Conservation (phyloP, 2,888 invertebrate genomes). For the Helleia helle region DNA sequence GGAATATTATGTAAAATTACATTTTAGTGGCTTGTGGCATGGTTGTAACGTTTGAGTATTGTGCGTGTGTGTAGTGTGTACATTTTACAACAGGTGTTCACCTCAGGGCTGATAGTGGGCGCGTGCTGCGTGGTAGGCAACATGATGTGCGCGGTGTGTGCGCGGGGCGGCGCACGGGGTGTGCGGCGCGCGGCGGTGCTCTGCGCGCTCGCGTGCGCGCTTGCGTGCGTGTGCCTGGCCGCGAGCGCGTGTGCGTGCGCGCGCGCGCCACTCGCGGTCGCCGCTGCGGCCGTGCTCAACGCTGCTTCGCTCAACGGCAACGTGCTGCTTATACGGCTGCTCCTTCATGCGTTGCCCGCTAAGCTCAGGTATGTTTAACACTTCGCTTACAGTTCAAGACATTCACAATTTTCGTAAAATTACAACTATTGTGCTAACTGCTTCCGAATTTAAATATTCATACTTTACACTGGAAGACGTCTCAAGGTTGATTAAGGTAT, state of each 20-base stretch:
- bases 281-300: conserved; percentile 53
- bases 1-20: no score
- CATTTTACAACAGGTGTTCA: conserved; percentile 60
- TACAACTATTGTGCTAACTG: not conserved
- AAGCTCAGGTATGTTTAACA: conserved; percentile 41
- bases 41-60: no score
- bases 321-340: conserved; percentile 49
- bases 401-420: no score
- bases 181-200: conserved; percentile 50
- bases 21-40: no score
- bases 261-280: conserved; percentile 43
- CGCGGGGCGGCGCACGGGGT: conserved; percentile 47
- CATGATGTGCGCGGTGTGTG: conserved; percentile 47
- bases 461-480: no score
- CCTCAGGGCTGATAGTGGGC: conserved; percentile 57
- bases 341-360: conserved; percentile 54
- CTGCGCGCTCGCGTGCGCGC: conserved; percentile 49
- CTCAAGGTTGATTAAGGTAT: no score
- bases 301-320: conserved; percentile 63
- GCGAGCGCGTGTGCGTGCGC: conserved; percentile 52
- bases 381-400: no score
- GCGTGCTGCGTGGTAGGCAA: conserved; percentile 58
- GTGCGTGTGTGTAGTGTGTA: no score
- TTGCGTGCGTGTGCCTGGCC: conserved; percentile 48
- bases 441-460: no score